Evolutionary conservation across 23 tunicate genomes (phyloP).

Genomic region (Trididemnum miniatum): DNA sequence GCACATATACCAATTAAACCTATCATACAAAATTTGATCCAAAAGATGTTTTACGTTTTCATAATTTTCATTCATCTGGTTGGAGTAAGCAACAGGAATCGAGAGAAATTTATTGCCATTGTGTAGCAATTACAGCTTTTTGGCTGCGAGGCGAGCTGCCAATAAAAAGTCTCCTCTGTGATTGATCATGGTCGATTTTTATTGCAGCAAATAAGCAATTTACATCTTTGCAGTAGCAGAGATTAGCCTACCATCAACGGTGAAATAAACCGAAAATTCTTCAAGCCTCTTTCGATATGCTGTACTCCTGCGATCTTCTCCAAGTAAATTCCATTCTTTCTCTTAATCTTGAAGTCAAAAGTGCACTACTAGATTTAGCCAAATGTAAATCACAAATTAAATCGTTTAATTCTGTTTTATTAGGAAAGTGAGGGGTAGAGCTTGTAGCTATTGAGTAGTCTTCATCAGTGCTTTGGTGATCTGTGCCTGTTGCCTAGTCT

Average conservation of each 20-base stretch:
- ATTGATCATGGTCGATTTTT: slow-evolving; percentile 18
- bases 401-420: no score
- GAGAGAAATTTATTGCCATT: slow-evolving; percentile 27
- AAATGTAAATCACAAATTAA: no score
- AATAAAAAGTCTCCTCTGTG: slow-evolving; percentile 20
- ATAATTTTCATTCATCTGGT: slow-evolving; percentile 5
- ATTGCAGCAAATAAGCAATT: slow-evolving; percentile 1
- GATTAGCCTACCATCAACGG: background rate
- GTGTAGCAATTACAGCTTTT: slow-evolving; percentile 19
- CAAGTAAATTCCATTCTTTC: no score
- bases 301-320: no score
- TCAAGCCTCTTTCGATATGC: background rate
- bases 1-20: slow-evolving; percentile 30
- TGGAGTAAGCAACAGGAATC: slow-evolving; percentile 19
- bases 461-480: no score
- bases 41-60: slow-evolving; percentile 16
- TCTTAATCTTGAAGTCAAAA: no score
- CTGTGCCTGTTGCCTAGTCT: no score
- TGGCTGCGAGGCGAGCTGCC: slow-evolving; percentile 14
- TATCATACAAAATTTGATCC: background rate
- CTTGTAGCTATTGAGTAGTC: no score
- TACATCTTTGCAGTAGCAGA: slow-evolving; percentile 27
- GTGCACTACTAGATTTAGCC: no score
- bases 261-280: background rate
- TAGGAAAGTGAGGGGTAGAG: no score